Percentiles rank a stretch among this genome's conserved stretches.
These are phyloP conservation scores for Leptothorax acervorum DNA, from an alignment of 2,888 invertebrate genomes.

Conservation along the genomic window DNA sequence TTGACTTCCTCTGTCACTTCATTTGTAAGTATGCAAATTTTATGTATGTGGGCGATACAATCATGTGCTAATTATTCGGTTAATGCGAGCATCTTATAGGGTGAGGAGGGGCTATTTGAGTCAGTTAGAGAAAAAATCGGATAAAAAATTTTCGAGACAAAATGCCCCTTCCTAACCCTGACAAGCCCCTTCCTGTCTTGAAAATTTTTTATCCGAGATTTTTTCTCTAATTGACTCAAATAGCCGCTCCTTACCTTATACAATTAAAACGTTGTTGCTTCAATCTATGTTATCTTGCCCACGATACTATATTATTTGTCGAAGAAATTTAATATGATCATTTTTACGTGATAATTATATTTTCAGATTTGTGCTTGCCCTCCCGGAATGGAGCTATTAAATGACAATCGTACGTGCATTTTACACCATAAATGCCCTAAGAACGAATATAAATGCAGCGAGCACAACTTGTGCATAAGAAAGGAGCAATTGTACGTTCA, in stretches of 20 bases:
- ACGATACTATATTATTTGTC: background rate
- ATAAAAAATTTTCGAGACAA: too few relatives aligned
- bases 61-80: background rate
- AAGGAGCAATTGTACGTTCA: conserved; percentile 72
- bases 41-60: background rate
- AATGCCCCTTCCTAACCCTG: too few relatives aligned
- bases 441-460: conserved; percentile 86
- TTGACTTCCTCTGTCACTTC: conserved; percentile 85
- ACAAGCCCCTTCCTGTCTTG: too few relatives aligned
- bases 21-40: conserved; percentile 63
- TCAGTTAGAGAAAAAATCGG: too few relatives aligned
- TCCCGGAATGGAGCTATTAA: conserved; percentile 87
- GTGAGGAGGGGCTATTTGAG: too few relatives aligned
- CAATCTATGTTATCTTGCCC: background rate
- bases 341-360: background rate
- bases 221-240: too few relatives aligned
- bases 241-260: background rate
- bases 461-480: conserved; percentile 86
- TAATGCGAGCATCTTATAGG: background rate
- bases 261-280: background rate
- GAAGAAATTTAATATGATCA: background rate
- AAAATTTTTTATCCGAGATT: too few relatives aligned
- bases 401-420: conserved; percentile 87
- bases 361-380: conserved; percentile 89
- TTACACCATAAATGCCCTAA: conserved; percentile 82